Evolutionary conservation across 2,113 vertebrate genomes (phyloP).

Genomic region (Catharus fuscescens): DNA sequence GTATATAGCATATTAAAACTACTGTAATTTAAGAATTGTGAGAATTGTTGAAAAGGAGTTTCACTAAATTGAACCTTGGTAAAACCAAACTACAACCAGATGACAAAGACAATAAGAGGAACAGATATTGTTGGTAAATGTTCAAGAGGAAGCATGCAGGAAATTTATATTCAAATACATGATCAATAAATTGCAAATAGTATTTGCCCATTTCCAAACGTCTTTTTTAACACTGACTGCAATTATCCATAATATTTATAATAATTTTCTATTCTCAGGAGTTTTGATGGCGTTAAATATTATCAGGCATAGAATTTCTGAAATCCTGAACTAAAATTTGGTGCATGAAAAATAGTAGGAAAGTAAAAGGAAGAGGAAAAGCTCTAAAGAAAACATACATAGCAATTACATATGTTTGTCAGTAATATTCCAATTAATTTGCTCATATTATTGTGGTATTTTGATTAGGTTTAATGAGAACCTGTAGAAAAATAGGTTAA

Average conservation of each 20-base stretch:
- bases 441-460: neutral
- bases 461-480: neutral
- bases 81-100: neutral
- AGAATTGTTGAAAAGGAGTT: neutral
- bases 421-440: neutral
- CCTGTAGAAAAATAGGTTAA: neutral
- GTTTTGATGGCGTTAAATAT: neutral
- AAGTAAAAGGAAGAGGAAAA: neutral
- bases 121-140: neutral
- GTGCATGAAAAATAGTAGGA: neutral
- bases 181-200: neutral
- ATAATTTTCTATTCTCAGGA: neutral
- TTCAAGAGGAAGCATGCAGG: neutral
- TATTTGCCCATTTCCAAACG: neutral
- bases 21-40: neutral
- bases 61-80: neutral
- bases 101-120: neutral
- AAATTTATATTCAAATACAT: neutral
- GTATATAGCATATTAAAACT: neutral
- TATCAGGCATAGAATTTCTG: neutral
- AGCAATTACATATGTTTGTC: neutral
- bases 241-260: neutral
- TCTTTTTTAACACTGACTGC: neutral
- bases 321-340: neutral
- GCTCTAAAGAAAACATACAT: neutral